These are phyloP conservation scores for Prinia subflava DNA, from an alignment of 2,113 vertebrate species.

Conservation along the genomic window DNA sequence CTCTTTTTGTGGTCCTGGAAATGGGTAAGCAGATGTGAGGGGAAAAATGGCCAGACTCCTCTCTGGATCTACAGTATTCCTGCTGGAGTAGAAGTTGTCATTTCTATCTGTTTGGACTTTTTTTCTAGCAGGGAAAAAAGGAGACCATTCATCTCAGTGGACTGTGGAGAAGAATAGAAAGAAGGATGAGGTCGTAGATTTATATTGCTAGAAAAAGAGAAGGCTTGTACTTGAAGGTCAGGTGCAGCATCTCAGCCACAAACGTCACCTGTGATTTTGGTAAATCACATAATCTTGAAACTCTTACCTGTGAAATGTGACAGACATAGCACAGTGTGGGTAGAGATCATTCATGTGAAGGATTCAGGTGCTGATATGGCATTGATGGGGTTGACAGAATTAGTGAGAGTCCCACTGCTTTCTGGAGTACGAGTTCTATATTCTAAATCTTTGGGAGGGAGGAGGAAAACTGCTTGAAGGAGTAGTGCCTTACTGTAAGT, in stretches of 20 bases:
- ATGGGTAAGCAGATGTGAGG: not conserved
- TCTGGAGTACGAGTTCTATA: not conserved
- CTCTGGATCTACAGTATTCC: not conserved
- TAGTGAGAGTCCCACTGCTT: not conserved
- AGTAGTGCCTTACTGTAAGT: not conserved
- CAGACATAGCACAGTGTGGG: not conserved
- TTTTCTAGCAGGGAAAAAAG: not conserved
- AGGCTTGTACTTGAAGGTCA: not conserved
- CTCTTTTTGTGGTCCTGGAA: not conserved
- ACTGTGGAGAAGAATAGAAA: not conserved
- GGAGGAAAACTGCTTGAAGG: not conserved
- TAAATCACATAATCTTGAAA: not conserved
- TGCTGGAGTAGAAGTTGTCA: not conserved
- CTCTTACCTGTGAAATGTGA: not conserved
- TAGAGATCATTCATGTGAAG: not conserved
- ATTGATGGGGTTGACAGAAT: not conserved
- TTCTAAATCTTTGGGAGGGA: not conserved
- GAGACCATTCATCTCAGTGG: not conserved
- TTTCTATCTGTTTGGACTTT: not conserved
- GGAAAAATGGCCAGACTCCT: not conserved
- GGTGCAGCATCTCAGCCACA: not conserved
- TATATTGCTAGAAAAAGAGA: not conserved
- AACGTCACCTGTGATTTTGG: not conserved
- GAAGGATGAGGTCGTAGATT: not conserved
- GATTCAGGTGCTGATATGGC: not conserved